Percentiles rank a stretch among this genome's conserved stretches.
phyloP scores from a whole-genome alignment of 2,888 invertebrate species.

The Drosophila seclusa region DNA sequence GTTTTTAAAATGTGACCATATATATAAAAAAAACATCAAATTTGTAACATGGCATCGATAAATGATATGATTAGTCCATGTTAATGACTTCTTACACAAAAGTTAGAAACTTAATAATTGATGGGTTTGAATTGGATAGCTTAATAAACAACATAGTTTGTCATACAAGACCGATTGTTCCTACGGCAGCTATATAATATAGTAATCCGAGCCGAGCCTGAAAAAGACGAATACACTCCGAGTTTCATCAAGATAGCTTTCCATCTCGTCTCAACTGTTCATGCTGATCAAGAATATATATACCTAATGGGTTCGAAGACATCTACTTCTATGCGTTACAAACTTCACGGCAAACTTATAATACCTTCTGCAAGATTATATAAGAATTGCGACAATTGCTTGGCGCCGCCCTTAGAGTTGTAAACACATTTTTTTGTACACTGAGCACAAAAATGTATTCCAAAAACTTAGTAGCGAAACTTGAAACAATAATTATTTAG shows the following conservation, averaged over 20 bases:
- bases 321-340: not conserved
- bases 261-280: not conserved
- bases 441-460: slow-evolving; percentile 27
- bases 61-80: not conserved
- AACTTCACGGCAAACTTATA: not conserved
- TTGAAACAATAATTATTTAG: not conserved
- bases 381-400: slow-evolving; percentile 1
- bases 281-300: not conserved
- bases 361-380: not conserved
- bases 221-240: not conserved
- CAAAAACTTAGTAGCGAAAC: not conserved
- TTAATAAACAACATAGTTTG: too few species aligned
- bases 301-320: not conserved
- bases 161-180: too few species aligned
- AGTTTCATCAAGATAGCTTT: not conserved
- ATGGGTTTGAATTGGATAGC: not conserved
- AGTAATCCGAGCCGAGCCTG: not conserved
- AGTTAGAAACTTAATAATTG: not conserved
- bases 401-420: slow-evolving; percentile 14
- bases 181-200: not conserved
- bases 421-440: not conserved
- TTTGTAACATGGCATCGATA: not conserved
- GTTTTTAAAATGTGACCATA: not conserved
- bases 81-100: too few species aligned
- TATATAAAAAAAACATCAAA: not conserved